A percentile compares a stretch with the other conserved stretches of the same genome.
Conservation (phyloP, 64 coral and sea anemone genomes). For the Dendrophyllia cribrosa region DNA sequence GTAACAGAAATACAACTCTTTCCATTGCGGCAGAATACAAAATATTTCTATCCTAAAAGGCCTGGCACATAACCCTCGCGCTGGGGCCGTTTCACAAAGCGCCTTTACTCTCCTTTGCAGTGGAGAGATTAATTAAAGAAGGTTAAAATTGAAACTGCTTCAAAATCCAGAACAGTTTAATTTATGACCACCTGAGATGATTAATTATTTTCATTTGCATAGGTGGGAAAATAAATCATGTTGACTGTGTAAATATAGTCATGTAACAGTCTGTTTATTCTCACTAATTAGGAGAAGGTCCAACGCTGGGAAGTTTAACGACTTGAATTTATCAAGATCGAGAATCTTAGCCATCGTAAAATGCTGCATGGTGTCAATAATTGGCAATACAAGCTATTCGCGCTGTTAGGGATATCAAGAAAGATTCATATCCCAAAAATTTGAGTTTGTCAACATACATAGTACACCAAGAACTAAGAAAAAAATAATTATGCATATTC, state of each 20-base stretch:
- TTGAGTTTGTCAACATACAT: no score
- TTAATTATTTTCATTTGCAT: background rate
- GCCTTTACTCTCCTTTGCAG: background rate
- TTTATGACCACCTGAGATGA: conserved; percentile 23
- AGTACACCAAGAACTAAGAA: no score
- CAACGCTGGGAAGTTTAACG: background rate
- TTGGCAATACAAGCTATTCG: no score
- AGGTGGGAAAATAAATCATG: background rate
- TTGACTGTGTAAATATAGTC: background rate
- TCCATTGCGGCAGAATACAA: background rate
- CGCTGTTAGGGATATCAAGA: no score
- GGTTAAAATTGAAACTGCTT: background rate
- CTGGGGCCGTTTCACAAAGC: background rate
- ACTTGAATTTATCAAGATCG: background rate
- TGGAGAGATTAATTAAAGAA: background rate
- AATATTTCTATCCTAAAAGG: background rate
- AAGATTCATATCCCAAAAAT: no score
- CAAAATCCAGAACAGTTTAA: background rate
- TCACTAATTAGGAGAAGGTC: background rate
- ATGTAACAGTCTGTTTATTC: conserved; percentile 10
- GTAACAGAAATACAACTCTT: background rate
- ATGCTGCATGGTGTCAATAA: background rate
- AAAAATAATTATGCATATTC: no score
- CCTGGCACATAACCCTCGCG: background rate
- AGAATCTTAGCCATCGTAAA: background rate